Conservation (phyloP, 2,888 invertebrate species). For the Camptogramma bilineatum region DNA sequence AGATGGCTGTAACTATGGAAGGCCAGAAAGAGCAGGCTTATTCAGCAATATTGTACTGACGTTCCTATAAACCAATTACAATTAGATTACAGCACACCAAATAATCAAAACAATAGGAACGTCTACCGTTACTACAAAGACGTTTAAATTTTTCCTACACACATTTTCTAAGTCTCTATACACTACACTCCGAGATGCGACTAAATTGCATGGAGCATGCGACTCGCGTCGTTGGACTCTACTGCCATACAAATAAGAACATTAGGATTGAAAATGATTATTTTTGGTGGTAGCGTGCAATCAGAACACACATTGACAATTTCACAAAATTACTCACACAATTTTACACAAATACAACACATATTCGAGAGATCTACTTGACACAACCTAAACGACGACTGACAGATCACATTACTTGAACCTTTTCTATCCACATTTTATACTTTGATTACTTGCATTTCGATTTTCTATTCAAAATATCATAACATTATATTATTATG, state of each 20-base stretch:
- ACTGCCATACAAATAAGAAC: conserved; percentile 1
- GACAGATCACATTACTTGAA: conserved; percentile 17
- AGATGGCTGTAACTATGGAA: conserved; percentile 26
- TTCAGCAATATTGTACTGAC: conserved; percentile 20
- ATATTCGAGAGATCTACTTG: conserved; percentile 63
- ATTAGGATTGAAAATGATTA: background rate
- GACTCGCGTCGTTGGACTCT: background rate
- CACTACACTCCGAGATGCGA: conserved; percentile 10
- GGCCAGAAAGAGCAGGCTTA: conserved; percentile 6
- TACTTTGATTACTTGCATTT: conserved; percentile 4
- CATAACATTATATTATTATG: background rate
- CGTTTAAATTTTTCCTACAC: conserved; percentile 28
- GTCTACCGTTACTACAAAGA: conserved; percentile 40
- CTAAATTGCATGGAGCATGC: conserved; percentile 6
- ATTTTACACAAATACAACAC: conserved; percentile 47
- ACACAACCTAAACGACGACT: conserved; percentile 58
- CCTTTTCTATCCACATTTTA: background rate
- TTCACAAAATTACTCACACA: conserved; percentile 42
- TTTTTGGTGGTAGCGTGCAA: conserved; percentile 3
- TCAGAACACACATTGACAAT: conserved; percentile 14
- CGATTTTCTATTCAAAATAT: background rate
- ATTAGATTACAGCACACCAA: conserved; percentile 29
- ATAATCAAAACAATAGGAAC: conserved; percentile 41
- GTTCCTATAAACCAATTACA: conserved; percentile 33
- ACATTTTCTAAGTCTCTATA: conserved; percentile 15